Base-by-base conservation (phyloP, 2,888 invertebrate species). In the Neoscelio sp. region DNA sequence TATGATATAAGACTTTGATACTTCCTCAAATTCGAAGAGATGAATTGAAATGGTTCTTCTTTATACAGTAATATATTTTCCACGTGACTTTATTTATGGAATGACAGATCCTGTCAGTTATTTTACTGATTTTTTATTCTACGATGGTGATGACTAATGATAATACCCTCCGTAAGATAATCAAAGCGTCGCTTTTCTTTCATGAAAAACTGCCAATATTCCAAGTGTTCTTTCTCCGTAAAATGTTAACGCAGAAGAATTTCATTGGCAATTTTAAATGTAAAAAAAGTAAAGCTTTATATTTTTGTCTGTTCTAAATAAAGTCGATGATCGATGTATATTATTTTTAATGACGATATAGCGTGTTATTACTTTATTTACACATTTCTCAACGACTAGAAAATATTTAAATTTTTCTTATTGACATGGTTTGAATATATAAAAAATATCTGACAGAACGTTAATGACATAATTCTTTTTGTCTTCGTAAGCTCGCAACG, bases 351-450 rank as follows among this genome's bases (percentile, higher is more conserved):
- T 12, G n/a, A n/a, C n/a, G n/a, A n/a, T n/a, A n/a, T n/a, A n/a
- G n/a, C n/a, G n/a, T n/a, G n/a, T 17, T 52, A 7, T 64, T 35
- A 38, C n/a, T 35, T 26, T 67, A 67, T 67, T 52, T 67, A 67
- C 67, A 67, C 35, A n/a, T n/a, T 28, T 8, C 17, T 54, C 40
- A 54, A 67, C 38, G 35, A 28, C 12, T 42, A 20, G 35, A 67
- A 54, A 44, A 54, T 67, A 67, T 40, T 44, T 44, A 54, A 64
- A 67, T 13, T 54, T 65, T 52, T 52, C 35, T 67, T 56, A 68
- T 68, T 68, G 67, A 68, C 67, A 54, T 56, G n/a, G 46, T 68
- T 68, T 13, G 35, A 68, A 56, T 68, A 13, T 68, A 68, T 56
- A 68, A 67, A 67, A 68, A 68, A 68, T 68, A 68, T 68, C 12